Base-by-base conservation (phyloP, 2,888 invertebrate species). In the Melieria picta region DNA sequence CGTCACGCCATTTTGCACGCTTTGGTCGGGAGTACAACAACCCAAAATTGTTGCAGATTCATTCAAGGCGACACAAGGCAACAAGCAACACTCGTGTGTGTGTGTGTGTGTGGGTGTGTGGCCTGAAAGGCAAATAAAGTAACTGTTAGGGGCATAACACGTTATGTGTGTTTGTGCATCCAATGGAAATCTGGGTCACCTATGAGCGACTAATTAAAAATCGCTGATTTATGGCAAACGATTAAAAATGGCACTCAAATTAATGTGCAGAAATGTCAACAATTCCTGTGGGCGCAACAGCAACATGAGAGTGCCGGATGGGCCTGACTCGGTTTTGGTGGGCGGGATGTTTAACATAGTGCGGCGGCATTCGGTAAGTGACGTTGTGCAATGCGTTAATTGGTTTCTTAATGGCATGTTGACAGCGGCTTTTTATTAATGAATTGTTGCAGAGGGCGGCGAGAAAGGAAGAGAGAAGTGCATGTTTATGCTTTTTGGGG, bases 221-320 rank as follows among this genome's bases (percentile, higher is more conserved):
- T 5, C 1, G 58, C n/a, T 46, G 10, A 45, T 56, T 56, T 55
- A 11, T 13, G 7, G n/a, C 6, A 42, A n/a, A 11, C 13, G 45
- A 5, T 50, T 7, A 16, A 61, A 69, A 66, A 56, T 62, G 66
- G 45, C 46, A 57, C 30, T 6, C 55, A 16, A 55, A 55, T 62
- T 45, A 30, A 13, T 43, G 16, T 62, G 45, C 30, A 62, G 46
- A 62, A 7, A 62, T 62, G 45, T 62, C 16, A 62, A n/a, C n/a
- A 62, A 62, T 58, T 58, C 43, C 13, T 10, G 6, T 16, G 1
- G 16, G 30, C 30, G 30, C 30, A 30, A 30, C 3, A 30, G 30
- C 30, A 30, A 30, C 30, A 30, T 30, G 30, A 30, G 30, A 30
- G 30, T 2, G 30, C 30, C 30, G 30, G 30, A 30, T 30, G 30